Percentiles rank a stretch among this genome's conserved stretches.
phyloP scores from a whole-genome alignment of 2,888 invertebrate genomes.

The Byasa hedistus region DNA sequence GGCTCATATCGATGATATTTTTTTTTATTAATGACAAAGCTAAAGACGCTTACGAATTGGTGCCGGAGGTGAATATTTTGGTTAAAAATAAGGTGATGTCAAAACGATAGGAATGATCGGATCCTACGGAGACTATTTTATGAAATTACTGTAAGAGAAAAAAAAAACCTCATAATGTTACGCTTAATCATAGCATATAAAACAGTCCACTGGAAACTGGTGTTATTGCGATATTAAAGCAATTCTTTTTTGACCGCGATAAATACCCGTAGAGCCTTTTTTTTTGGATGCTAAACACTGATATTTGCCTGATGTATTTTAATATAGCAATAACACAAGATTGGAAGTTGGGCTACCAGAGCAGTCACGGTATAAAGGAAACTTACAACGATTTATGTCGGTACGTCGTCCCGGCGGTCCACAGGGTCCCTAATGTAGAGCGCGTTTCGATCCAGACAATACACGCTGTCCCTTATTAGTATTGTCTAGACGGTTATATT shows the following conservation, averaged over 20 bases:
- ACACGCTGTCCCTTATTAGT: slow-evolving; percentile 41
- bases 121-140: slow-evolving; percentile 32
- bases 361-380: slow-evolving; percentile 39
- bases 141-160: slow-evolving; percentile 35
- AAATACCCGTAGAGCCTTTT: not conserved
- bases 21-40: slow-evolving; percentile 19
- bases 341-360: slow-evolving; percentile 36
- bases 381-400: slow-evolving; percentile 66
- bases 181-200: slow-evolving; percentile 50
- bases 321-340: slow-evolving; percentile 1
- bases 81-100: not conserved
- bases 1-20: not conserved
- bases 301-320: not conserved
- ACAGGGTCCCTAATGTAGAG: slow-evolving; percentile 72
- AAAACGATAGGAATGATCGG: slow-evolving; percentile 11
- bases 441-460: slow-evolving; percentile 51
- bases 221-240: slow-evolving; percentile 19
- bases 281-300: not conserved
- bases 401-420: slow-evolving; percentile 59
- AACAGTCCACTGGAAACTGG: slow-evolving; percentile 37
- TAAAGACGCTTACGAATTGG: slow-evolving; percentile 1
- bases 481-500: slow-evolving; percentile 34
- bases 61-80: not conserved
- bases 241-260: not conserved
- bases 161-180: slow-evolving; percentile 47